These are phyloP conservation scores for Anastatus disparis DNA, from an alignment of 1,140 invertebrate species.

Conservation along the genomic window DNA sequence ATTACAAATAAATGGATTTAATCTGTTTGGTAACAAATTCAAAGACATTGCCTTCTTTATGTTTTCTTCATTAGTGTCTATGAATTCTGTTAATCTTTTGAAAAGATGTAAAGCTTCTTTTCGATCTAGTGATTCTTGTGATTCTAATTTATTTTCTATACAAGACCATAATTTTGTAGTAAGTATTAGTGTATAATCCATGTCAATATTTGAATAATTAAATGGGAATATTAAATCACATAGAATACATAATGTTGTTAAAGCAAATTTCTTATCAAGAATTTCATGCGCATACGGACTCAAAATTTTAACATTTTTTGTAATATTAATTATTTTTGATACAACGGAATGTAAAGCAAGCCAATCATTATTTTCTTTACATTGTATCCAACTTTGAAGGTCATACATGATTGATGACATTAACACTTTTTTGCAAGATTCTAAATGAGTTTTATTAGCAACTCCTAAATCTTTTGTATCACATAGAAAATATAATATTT, in stretches of 20 bases:
- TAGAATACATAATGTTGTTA: constrained; percentile 45
- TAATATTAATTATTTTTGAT: constrained; percentile 44
- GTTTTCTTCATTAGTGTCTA: constrained; percentile 34
- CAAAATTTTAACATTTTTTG: constrained; percentile 30
- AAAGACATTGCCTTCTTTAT: constrained; percentile 16
- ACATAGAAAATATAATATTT: constrained; percentile 21
- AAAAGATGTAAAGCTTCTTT: constrained; percentile 60
- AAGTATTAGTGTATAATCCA: constrained; percentile 38
- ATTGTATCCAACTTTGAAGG: constrained; percentile 44
- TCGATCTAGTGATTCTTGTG: constrained; percentile 45
- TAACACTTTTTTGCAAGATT: constrained; percentile 37
- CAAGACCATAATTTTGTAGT: constrained; percentile 48
- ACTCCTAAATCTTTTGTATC: background rate
- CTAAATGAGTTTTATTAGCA: constrained; percentile 13
- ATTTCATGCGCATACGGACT: constrained; percentile 29
- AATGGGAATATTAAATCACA: constrained; percentile 44
- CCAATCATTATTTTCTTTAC: constrained; percentile 46
- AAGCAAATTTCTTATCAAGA: constrained; percentile 23
- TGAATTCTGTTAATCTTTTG: constrained; percentile 51
- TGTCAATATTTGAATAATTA: constrained; percentile 4
- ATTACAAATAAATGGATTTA: constrained; percentile 49
- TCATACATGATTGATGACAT: constrained; percentile 35
- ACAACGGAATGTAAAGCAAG: constrained; percentile 46
- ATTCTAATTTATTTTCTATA: constrained; percentile 45
- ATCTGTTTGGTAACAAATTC: constrained; percentile 6